These are phyloP conservation scores for Heliangelus exortis DNA, from an alignment of 2,797 vertebrate species.

Conservation along the genomic window DNA sequence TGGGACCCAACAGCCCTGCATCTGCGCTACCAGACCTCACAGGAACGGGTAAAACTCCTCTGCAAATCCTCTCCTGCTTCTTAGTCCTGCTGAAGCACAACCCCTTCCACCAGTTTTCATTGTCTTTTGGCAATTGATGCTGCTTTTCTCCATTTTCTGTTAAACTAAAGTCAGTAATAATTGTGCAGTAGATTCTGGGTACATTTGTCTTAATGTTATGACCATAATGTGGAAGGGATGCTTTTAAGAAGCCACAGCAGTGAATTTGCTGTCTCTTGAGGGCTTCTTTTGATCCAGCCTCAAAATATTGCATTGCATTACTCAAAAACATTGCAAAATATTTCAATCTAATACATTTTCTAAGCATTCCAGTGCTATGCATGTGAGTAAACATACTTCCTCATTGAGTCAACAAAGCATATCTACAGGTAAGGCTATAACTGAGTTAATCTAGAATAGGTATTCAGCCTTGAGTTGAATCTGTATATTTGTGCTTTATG, in stretches of 20 bases:
- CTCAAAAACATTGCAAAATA: not conserved
- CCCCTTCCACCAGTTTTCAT: not conserved
- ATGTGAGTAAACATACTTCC: not conserved
- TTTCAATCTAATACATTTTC: not conserved
- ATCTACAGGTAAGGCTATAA: not conserved
- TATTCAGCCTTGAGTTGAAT: not conserved
- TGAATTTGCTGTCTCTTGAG: not conserved
- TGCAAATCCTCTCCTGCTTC: not conserved
- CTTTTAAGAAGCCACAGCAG: slow-evolving; percentile 15
- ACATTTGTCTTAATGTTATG: not conserved
- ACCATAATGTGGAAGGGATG: not conserved
- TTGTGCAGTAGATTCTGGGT: not conserved
- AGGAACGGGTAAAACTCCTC: slow-evolving; percentile 88
- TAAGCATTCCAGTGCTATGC: not conserved
- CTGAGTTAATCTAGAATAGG: not conserved
- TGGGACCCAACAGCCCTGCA: slow-evolving; percentile 98
- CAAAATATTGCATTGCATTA: not conserved
- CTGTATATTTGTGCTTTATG: not conserved
- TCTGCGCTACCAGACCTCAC: slow-evolving; percentile 98
- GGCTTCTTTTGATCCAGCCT: not conserved
- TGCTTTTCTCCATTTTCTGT: not conserved
- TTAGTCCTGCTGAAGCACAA: not conserved
- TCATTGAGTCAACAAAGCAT: not conserved
- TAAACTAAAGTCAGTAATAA: not conserved
- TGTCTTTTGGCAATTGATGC: not conserved